Percentiles rank a stretch among this genome's conserved stretches.
Conservation (phyloP, 92 coral and sea anemone genomes). For the Plumapathes pennacea region DNA sequence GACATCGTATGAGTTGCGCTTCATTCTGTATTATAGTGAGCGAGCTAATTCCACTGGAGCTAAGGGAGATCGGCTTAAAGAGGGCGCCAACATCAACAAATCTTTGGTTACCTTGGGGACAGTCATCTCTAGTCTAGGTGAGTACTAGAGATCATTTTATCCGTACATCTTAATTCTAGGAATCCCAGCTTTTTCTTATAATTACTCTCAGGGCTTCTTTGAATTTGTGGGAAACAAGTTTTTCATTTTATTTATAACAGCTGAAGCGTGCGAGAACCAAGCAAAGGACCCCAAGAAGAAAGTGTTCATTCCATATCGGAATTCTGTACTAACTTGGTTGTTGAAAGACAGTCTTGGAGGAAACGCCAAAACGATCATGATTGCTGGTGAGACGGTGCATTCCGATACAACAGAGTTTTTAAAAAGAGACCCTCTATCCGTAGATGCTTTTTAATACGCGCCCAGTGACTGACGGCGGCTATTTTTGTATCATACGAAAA, state of each 20-base stretch:
- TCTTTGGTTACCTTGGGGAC: conserved; percentile 97
- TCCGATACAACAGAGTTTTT: too few species aligned
- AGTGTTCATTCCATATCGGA: conserved; percentile 92
- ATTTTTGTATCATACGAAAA: too few species aligned
- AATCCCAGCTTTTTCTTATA: too few species aligned
- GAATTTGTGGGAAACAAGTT: background rate
- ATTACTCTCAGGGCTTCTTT: background rate
- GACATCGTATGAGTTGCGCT: background rate
- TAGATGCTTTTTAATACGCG: too few species aligned
- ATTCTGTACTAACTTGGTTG: conserved; percentile 96
- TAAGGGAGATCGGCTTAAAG: conserved; percentile 90
- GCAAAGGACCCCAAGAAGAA: conserved; percentile 85
- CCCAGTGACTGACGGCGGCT: too few species aligned
- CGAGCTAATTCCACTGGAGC: conserved; percentile 98
- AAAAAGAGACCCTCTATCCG: too few species aligned
- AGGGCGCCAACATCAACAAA: conserved; percentile 95
- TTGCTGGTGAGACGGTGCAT: conserved; percentile 63
- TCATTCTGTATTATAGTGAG: conserved; percentile 69
- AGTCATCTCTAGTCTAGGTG: conserved; percentile 90
- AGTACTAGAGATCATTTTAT: background rate
- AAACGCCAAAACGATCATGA: conserved; percentile 98
- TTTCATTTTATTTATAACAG: too few species aligned
- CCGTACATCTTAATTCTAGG: too few species aligned
- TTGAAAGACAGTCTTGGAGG: conserved; percentile 97
- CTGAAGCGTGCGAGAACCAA: conserved; percentile 70